Evolutionary conservation across 92 coral and sea anemone species (phyloP), one percentile per base, ranked within the genome.

Genomic region (Ricordea florida): DNA sequence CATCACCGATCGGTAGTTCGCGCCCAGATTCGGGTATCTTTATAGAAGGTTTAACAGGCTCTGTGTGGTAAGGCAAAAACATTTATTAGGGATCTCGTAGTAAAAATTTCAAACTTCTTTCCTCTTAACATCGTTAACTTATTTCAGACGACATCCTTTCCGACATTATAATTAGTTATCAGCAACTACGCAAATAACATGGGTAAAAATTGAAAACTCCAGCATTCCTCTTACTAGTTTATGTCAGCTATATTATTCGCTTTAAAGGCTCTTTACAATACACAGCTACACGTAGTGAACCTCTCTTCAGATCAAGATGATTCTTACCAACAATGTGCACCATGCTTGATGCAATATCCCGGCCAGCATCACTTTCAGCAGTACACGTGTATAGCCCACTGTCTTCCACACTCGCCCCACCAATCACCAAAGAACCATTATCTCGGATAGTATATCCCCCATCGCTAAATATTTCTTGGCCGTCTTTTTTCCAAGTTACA

Each of bases 401-500:
- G 62, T 90, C 92, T 0, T 22, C 48, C 16, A 29, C 35, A 2
- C 40, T 32, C 10, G 45, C 13, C 22, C 28, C 62, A 10, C 32
- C 51, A 5, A 74, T 45, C 69, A 41, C 26, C 31, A 79, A 67
- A 20, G 64, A 72, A 10, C 57, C 63, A 26, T 78, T 81, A 31
- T 58, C 53, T 22, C 40, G 38, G 37, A 78, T 33, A 28, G 50
- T 74, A 31, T 52, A 34, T 25, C 85, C 38, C 2, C 24, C 46
- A 9, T 13, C 50, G 17, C 24, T 23, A 16, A 26, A 4, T 9
- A 90, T 43, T 9, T 49, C 56, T 58, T 69, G 62, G 9, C 87
- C 76, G 33, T 84, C 69, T 24, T 77, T 83, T 51, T 25, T 46
- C 96, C 96, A 90, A 38, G 89, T 72, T 51, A 90, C 74, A 15